These are phyloP conservation scores for Oreochromis mossambicus DNA, from an alignment of 2,797 vertebrate genomes.

Conservation along the genomic window DNA sequence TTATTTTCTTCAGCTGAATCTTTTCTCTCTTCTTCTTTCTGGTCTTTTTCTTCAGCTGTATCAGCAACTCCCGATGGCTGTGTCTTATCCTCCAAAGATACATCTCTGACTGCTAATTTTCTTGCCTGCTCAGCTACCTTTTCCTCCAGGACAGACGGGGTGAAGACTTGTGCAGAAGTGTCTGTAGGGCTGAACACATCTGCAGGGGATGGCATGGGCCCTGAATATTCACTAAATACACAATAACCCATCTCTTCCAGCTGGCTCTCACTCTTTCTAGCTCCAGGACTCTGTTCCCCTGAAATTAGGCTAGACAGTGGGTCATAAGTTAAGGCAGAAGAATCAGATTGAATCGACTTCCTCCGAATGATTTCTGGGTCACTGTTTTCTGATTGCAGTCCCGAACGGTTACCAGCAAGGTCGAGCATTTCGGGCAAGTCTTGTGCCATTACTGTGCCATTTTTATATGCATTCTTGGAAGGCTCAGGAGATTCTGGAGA, in stretches of 20 bases:
- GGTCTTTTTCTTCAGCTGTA: constrained; percentile 36
- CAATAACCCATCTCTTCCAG: constrained; percentile 96
- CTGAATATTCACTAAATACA: constrained; percentile 98
- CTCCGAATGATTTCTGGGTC: constrained; percentile 83
- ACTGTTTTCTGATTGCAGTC: constrained; percentile 86
- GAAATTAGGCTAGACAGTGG: constrained; percentile 69
- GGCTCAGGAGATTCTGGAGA: constrained; percentile 81
- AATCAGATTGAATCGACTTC: constrained; percentile 82
- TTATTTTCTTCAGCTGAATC: constrained; percentile 56
- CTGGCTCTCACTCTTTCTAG: constrained; percentile 85
- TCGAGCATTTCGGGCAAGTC: constrained; percentile 98
- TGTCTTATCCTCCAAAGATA: constrained; percentile 55
- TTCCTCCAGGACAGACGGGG: constrained; percentile 73
- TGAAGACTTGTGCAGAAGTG: constrained; percentile 69
- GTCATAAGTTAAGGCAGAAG: constrained; percentile 59
- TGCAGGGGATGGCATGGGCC: constrained; percentile 94
- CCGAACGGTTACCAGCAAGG: constrained; percentile 87
- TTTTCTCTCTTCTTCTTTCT: constrained; percentile 32
- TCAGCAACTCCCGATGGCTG: constrained; percentile 5
- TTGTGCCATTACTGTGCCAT: constrained; percentile 88
- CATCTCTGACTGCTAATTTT: constrained; percentile 62
- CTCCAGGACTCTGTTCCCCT: constrained; percentile 69
- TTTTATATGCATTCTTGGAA: constrained; percentile 85
- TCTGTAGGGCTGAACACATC: constrained; percentile 79
- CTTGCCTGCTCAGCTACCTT: constrained; percentile 69